Evolutionary conservation across 2,797 vertebrate genomes (phyloP).

Genomic region (Tauraco hartlaubi): DNA sequence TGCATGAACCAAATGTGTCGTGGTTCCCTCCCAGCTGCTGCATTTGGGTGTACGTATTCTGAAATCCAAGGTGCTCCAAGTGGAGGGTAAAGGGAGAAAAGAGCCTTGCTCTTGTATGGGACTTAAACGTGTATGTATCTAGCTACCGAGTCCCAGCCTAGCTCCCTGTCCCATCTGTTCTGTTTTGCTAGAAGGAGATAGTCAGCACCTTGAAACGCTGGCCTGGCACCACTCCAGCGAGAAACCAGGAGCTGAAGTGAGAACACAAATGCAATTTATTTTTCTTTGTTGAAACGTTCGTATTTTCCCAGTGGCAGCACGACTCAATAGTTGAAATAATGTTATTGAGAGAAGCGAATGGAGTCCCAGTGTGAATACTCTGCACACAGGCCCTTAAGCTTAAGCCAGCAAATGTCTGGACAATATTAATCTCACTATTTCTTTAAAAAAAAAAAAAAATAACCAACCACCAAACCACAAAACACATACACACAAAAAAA

Average conservation of each 20-base stretch:
- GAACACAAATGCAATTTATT: conserved; percentile 67
- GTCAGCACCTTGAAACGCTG: conserved; percentile 56
- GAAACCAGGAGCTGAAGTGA: conserved; percentile 60
- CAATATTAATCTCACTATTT: conserved; percentile 1
- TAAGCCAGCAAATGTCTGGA: conserved; percentile 11
- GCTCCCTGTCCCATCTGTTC: not conserved
- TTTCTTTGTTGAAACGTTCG: conserved; percentile 53
- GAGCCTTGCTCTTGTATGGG: not conserved
- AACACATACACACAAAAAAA: too few relatives aligned
- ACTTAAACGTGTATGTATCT: not conserved
- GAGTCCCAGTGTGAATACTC: conserved; percentile 39
- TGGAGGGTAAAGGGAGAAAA: not conserved
- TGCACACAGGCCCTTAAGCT: not conserved
- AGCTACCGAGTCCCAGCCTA: not conserved
- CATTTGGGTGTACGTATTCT: not conserved
- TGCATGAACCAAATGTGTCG: not conserved
- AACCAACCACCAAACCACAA: too few relatives aligned
- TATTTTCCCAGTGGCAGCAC: conserved; percentile 55
- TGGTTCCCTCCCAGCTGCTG: not conserved
- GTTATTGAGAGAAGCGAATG: conserved; percentile 48
- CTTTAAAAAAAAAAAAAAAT: not conserved
- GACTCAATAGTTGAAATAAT: conserved; percentile 46
- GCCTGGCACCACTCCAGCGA: conserved; percentile 22
- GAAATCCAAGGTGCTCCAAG: not conserved
- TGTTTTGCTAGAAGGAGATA: conserved; percentile 24